phyloP scores from a whole-genome alignment of 2,113 vertebrate genomes.

The Columbina picui region DNA sequence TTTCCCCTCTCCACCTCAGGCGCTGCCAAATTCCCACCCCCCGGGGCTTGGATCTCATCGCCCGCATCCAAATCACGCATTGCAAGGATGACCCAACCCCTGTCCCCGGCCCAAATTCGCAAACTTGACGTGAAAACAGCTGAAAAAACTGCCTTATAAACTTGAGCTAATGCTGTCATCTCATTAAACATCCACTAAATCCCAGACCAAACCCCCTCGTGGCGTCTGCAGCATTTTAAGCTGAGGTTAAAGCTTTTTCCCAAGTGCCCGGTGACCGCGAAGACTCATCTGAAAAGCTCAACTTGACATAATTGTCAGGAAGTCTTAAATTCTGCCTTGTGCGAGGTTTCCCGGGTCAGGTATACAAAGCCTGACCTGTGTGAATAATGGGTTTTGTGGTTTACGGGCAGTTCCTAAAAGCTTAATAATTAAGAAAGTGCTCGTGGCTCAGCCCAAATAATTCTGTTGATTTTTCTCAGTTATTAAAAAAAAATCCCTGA shows the following conservation, averaged over 20 bases:
- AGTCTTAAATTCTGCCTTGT: neutral
- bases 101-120: neutral
- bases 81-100: neutral
- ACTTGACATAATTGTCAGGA: neutral
- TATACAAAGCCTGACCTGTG: neutral
- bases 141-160: neutral
- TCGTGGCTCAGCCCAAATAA: constrained; percentile 17
- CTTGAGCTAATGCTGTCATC: neutral
- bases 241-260: neutral
- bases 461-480: constrained; percentile 53
- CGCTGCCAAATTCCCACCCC: neutral
- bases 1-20: neutral
- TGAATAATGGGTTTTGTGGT: neutral
- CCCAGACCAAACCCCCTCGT: neutral
- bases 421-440: constrained; percentile 46
- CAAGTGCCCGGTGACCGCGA: rapidly evolving
- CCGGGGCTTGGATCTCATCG: neutral
- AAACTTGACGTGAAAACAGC: rapidly evolving
- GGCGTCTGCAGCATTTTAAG: neutral
- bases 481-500: neutral
- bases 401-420: constrained; percentile 31
- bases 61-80: neutral
- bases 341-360: neutral
- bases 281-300: neutral
- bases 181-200: rapidly evolving